Conservation (phyloP, 2,888 invertebrate species). For the Opisthograptis luteolata region DNA sequence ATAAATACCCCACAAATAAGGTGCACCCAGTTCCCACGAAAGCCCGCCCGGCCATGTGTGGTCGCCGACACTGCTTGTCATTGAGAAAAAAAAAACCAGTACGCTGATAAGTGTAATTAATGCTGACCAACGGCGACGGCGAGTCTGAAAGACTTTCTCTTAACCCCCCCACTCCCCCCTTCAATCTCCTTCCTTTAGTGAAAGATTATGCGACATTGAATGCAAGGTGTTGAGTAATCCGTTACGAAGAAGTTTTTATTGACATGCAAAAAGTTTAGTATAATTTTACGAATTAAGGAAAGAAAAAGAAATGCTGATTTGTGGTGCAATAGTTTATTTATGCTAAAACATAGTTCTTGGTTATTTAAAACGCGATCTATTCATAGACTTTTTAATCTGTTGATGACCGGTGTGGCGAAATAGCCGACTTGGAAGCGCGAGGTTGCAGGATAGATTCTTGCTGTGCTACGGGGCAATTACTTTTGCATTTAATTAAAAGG, state of each 20-base stretch:
- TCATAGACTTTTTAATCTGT: too few species aligned
- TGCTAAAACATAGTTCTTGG: too few species aligned
- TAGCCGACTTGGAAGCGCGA: too few species aligned
- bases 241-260: conserved; percentile 18
- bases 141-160: conserved; percentile 38
- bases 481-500: too few species aligned
- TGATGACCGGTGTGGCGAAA: too few species aligned
- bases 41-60: conserved; percentile 1
- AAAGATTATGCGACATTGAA: conserved; percentile 27
- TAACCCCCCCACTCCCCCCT: neutral
- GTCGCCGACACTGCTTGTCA: neutral
- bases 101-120: conserved; percentile 17
- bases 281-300: neutral
- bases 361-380: too few species aligned
- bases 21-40: conserved; percentile 12
- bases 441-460: too few species aligned
- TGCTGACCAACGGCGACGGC: conserved; percentile 18
- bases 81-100: conserved; percentile 17
- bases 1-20: conserved; percentile 1
- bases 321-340: too few species aligned
- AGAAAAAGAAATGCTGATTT: neutral
- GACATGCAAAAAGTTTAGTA: conserved; percentile 9
- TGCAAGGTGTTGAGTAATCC: conserved; percentile 28
- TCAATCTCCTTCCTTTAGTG: neutral
- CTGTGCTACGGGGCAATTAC: too few species aligned